A percentile compares a stretch with the other conserved stretches of the same genome.
Conservation (phyloP, 1,140 invertebrate species). For the Gryon sp. region DNA sequence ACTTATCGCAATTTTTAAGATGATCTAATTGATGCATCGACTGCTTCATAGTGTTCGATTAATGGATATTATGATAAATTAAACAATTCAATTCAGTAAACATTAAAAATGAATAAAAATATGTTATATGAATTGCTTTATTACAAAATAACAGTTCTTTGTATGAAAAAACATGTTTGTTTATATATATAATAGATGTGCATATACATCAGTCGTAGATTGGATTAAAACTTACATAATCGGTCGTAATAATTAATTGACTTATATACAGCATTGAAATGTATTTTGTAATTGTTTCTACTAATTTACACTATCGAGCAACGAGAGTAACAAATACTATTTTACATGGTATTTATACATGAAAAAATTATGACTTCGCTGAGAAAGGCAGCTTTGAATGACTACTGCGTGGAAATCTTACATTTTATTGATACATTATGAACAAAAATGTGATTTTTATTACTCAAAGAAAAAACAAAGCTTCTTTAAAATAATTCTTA, state of each 20-base stretch:
- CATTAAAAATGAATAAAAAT: too few species aligned
- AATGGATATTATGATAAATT: neutral
- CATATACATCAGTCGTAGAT: conserved; percentile 65
- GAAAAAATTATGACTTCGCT: conserved; percentile 57
- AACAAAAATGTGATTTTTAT: conserved; percentile 5
- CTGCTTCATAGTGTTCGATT: too few species aligned
- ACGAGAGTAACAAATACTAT: conserved; percentile 79
- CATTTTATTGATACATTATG: conserved; percentile 27
- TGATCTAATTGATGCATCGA: too few species aligned
- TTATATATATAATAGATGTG: too few species aligned
- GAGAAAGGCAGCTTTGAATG: conserved; percentile 56
- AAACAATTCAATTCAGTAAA: too few species aligned
- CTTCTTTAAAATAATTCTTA: too few species aligned
- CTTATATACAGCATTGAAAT: conserved; percentile 66
- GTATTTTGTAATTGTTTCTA: conserved; percentile 51
- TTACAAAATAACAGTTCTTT: too few species aligned
- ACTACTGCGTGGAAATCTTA: conserved; percentile 42
- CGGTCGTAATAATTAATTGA: conserved; percentile 35
- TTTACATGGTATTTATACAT: conserved; percentile 71
- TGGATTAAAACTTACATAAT: conserved; percentile 61
- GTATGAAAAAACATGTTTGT: too few species aligned
- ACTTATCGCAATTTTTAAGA: too few species aligned
- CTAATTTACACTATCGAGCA: conserved; percentile 76
- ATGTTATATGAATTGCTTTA: too few species aligned
- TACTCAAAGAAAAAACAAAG: too few species aligned